Conservation (phyloP, 2,113 vertebrate species). For the Chaetodon trifascialis region DNA sequence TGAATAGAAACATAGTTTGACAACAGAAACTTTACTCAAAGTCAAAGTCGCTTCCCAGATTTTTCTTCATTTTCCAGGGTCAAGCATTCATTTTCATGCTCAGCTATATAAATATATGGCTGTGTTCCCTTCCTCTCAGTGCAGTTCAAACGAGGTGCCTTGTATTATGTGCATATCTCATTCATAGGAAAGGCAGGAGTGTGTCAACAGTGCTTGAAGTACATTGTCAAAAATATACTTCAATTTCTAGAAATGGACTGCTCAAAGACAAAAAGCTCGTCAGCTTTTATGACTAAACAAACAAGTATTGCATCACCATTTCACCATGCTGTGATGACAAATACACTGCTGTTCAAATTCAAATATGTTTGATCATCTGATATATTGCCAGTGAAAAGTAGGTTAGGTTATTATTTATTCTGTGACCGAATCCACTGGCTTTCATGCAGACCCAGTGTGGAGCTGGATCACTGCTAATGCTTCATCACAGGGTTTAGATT, state of each 20-base stretch:
- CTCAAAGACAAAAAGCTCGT: background rate
- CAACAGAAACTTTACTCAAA: background rate
- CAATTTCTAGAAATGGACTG: slow-evolving; percentile 32
- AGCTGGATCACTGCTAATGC: slow-evolving; percentile 42
- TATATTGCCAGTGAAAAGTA: slow-evolving; percentile 46
- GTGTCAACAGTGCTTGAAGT: slow-evolving; percentile 10
- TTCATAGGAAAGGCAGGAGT: background rate
- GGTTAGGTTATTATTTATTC: slow-evolving; percentile 47
- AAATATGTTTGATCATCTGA: slow-evolving; percentile 48
- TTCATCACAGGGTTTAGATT: slow-evolving; percentile 43
- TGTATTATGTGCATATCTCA: background rate
- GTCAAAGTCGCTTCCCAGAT: background rate
- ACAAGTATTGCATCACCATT: slow-evolving; percentile 32
- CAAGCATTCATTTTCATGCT: background rate
- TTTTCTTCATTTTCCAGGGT: background rate
- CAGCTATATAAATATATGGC: background rate
- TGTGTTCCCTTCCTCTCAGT: background rate
- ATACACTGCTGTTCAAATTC: slow-evolving; percentile 16
- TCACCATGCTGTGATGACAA: slow-evolving; percentile 37
- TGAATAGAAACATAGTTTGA: background rate
- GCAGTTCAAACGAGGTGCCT: background rate
- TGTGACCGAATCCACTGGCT: slow-evolving; percentile 22
- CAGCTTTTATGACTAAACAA: slow-evolving; percentile 43
- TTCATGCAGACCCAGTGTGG: slow-evolving; percentile 31
- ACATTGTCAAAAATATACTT: slow-evolving; percentile 17